These are phyloP conservation scores for Syngnathus rostellatus DNA, from an alignment of 2,797 vertebrate species.

Conservation along the genomic window DNA sequence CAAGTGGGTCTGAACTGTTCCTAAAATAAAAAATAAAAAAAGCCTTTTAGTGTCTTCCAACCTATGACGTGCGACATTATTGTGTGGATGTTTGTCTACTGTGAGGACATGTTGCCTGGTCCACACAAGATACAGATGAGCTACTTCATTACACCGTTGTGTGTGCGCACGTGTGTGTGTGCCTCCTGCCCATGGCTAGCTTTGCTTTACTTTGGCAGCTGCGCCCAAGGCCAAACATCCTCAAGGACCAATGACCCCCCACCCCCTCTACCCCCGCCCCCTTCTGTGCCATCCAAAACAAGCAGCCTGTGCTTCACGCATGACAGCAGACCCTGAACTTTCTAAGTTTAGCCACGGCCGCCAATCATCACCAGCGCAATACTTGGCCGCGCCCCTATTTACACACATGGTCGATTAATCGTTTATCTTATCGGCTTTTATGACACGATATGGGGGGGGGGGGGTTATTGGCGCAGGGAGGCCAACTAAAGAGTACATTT, in stretches of 20 bases:
- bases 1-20: neutral
- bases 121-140: neutral
- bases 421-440: constrained; percentile 29
- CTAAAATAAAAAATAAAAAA: neutral
- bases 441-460: neutral
- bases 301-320: constrained; percentile 55
- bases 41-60: neutral
- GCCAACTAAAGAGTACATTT: too few species aligned
- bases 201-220: constrained; percentile 60
- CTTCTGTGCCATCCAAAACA: constrained; percentile 50
- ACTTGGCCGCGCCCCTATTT: neutral
- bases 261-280: neutral
- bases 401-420: constrained; percentile 11
- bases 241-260: constrained; percentile 57
- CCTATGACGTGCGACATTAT: neutral
- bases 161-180: constrained; percentile 9
- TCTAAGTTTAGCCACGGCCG: constrained; percentile 58
- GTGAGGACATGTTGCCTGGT: too few species aligned
- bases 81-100: neutral
- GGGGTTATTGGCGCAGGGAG: too few species aligned
- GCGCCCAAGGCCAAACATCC: constrained; percentile 63
- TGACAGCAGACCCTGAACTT: constrained; percentile 55
- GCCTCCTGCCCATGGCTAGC: constrained; percentile 9
- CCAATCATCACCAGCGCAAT: constrained; percentile 12
- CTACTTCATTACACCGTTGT: neutral